These are phyloP conservation scores for Philopotamus ludificatus DNA, from an alignment of 1,140 invertebrate species.

Conservation along the genomic window DNA sequence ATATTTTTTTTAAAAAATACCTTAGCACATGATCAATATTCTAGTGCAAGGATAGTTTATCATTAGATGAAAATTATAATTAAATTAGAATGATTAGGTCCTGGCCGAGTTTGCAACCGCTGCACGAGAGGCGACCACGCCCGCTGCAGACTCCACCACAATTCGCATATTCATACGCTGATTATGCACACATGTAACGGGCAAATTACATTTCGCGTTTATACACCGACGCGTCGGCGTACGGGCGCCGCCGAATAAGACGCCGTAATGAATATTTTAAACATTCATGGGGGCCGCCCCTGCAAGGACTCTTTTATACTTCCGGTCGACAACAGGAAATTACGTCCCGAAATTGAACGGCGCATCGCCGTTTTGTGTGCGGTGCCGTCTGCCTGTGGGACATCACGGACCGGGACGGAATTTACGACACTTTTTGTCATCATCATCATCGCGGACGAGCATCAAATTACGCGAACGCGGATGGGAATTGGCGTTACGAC, in stretches of 20 bases:
- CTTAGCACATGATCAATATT: too few relatives aligned
- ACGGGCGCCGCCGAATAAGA: slow-evolving; percentile 13
- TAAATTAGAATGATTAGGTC: too few relatives aligned
- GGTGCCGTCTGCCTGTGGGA: too few relatives aligned
- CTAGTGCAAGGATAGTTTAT: too few relatives aligned
- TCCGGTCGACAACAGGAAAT: slow-evolving; percentile 14
- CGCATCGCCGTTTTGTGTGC: too few relatives aligned
- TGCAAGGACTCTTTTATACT: background rate
- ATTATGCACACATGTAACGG: background rate
- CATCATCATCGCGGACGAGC: too few relatives aligned
- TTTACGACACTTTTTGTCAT: background rate
- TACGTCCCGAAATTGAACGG: slow-evolving; percentile 13
- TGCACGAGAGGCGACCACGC: too few relatives aligned
- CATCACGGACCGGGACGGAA: background rate
- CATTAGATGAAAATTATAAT: too few relatives aligned
- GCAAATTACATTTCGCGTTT: slow-evolving; percentile 14
- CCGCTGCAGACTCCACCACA: background rate
- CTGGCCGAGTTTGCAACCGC: too few relatives aligned
- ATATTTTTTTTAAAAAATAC: too few relatives aligned
- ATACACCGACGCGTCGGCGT: slow-evolving; percentile 5
- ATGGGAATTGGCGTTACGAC: too few relatives aligned
- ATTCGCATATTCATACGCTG: background rate
- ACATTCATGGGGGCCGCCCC: background rate
- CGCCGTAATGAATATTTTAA: slow-evolving; percentile 29
- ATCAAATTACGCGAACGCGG: too few relatives aligned